phyloP scores from a whole-genome alignment of 2,113 vertebrate genomes.

The Gadus chalcogrammus region DNA sequence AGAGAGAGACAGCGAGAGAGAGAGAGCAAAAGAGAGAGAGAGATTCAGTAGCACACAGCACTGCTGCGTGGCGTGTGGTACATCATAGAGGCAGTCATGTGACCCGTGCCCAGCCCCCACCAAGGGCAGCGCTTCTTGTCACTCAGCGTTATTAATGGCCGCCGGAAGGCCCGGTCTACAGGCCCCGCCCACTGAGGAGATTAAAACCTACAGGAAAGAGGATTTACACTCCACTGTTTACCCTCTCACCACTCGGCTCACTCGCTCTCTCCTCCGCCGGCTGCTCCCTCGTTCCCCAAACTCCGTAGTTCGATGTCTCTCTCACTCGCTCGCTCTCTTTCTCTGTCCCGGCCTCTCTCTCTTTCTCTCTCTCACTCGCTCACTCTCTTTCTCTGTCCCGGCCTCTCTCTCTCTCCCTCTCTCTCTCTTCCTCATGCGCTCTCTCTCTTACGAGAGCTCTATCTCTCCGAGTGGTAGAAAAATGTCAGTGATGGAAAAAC shows the following conservation, averaged over 20 bases:
- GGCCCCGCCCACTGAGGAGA: constrained; percentile 54
- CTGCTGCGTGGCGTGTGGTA: background rate
- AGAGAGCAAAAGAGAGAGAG: background rate
- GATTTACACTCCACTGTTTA: constrained; percentile 56
- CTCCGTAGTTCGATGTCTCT: no score
- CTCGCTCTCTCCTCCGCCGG: constrained; percentile 5
- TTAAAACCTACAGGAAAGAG: constrained; percentile 66
- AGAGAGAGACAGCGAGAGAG: no score
- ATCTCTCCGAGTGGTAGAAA: background rate
- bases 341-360: no score
- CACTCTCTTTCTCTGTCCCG: background rate
- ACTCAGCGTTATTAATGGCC: constrained; percentile 48
- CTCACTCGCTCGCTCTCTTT: background rate
- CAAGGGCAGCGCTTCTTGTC: constrained; percentile 23
- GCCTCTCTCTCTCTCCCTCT: background rate
- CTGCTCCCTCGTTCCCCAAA: no score
- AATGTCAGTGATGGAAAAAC: no score
- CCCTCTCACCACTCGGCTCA: constrained; percentile 17
- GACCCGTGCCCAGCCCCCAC: constrained; percentile 38
- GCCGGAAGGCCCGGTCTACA: constrained; percentile 41
- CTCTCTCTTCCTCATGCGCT: background rate
- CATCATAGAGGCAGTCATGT: constrained; percentile 11
- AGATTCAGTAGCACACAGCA: background rate
- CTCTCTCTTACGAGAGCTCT: background rate
- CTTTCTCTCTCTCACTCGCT: background rate